Evolutionary conservation across 2,113 vertebrate genomes (phyloP).

Genomic region (Nothobranchius furzeri): DNA sequence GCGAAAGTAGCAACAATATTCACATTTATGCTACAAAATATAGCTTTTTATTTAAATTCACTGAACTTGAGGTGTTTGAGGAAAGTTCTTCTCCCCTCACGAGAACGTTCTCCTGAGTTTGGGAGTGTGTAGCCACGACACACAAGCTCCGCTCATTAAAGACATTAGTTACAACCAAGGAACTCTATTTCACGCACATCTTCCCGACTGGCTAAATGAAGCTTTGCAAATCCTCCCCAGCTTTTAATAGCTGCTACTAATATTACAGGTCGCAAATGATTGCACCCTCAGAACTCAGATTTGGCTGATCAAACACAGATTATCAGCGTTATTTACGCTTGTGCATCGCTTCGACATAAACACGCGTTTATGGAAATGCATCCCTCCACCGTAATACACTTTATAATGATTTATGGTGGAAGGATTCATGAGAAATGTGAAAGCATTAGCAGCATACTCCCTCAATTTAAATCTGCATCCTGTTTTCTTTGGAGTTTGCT

Average conservation of each 20-base stretch:
- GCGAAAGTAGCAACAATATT: background rate
- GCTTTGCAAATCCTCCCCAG: conserved; percentile 71
- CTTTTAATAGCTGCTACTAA: conserved; percentile 76
- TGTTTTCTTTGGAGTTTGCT: conserved; percentile 16
- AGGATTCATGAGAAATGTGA: conserved; percentile 50
- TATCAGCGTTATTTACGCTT: conserved; percentile 76
- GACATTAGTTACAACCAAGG: conserved; percentile 76
- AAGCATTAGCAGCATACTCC: conserved; percentile 30
- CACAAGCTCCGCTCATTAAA: conserved; percentile 62
- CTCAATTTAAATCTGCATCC: conserved; percentile 25
- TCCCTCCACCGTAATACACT: conserved; percentile 69
- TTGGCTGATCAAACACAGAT: conserved; percentile 77
- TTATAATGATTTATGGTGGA: conserved; percentile 73
- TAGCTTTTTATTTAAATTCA: too few relatives aligned
- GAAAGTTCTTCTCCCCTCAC: conserved; percentile 66
- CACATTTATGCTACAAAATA: background rate
- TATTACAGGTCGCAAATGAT: conserved; percentile 75
- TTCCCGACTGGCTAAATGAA: conserved; percentile 73
- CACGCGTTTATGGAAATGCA: conserved; percentile 70
- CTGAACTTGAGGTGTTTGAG: conserved; percentile 26
- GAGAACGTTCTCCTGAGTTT: conserved; percentile 62
- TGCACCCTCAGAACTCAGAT: conserved; percentile 61
- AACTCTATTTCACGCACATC: conserved; percentile 77
- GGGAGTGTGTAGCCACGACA: conserved; percentile 57
- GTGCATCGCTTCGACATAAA: conserved; percentile 71